These are phyloP conservation scores for Pyrgus malvae DNA, from an alignment of 2,888 invertebrate genomes.

Conservation along the genomic window DNA sequence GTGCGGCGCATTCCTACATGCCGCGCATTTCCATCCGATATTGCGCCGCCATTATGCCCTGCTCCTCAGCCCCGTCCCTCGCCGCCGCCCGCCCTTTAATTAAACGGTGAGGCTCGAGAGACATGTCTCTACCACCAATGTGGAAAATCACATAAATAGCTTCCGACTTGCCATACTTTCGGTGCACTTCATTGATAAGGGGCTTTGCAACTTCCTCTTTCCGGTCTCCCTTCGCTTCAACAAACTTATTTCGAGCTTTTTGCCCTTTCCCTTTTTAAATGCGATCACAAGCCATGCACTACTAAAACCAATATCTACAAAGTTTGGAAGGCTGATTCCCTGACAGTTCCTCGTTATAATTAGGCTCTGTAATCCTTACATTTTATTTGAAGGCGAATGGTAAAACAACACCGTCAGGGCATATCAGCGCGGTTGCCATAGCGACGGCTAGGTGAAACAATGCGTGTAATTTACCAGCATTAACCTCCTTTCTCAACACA, in stretches of 20 bases:
- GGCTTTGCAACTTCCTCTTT: conserved; percentile 39
- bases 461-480: conserved; percentile 69
- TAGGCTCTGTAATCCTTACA: neutral
- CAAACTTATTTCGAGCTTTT: conserved; percentile 16
- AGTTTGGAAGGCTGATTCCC: neutral
- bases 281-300: no score
- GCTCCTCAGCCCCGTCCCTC: conserved; percentile 60
- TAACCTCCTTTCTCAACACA: conserved; percentile 73
- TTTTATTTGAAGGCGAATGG: conserved; percentile 1
- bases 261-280: neutral
- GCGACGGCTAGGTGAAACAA: conserved; percentile 68
- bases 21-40: conserved; percentile 82
- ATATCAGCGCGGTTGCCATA: conserved; percentile 45
- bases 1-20: conserved; percentile 81
- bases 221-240: conserved; percentile 18
- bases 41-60: conserved; percentile 81
- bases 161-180: conserved; percentile 58
- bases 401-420: neutral
- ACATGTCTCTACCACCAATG: conserved; percentile 72
- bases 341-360: neutral
- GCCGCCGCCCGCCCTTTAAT: conserved; percentile 76
- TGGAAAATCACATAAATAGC: conserved; percentile 78
- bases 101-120: conserved; percentile 80
- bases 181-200: conserved; percentile 51
- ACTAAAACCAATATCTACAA: no score